A percentile compares a stretch with the other conserved stretches of the same genome.
phyloP scores from a whole-genome alignment of 2,888 invertebrate genomes.

The Amphipyra tragopoginis region DNA sequence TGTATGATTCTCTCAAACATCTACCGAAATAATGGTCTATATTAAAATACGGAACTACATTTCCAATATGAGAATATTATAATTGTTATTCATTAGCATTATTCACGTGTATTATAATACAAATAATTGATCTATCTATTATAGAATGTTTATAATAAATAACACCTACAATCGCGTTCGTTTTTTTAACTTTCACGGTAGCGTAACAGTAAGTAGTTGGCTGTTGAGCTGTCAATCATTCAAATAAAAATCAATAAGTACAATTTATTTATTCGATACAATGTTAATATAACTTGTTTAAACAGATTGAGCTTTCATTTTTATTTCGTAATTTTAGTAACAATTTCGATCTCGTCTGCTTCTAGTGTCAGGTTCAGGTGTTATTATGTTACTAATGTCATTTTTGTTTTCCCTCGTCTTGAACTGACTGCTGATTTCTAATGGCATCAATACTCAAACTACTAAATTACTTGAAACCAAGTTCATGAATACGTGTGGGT shows the following conservation, averaged over 20 bases:
- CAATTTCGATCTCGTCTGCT: neutral
- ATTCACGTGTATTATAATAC: no score
- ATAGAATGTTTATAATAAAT: neutral
- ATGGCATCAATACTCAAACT: no score
- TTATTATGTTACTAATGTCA: no score
- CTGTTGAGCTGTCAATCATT: conserved; percentile 24
- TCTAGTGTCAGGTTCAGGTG: no score
- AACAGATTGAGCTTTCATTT: neutral
- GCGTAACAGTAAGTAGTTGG: conserved; percentile 18
- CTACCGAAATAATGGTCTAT: no score
- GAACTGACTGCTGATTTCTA: no score
- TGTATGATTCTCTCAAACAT: no score
- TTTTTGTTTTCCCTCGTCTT: no score
- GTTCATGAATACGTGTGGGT: no score
- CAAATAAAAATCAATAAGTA: neutral
- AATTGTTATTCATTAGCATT: no score
- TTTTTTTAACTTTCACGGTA: conserved; percentile 8
- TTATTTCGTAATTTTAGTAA: neutral
- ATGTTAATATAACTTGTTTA: neutral
- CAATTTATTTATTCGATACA: neutral
- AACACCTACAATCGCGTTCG: neutral
- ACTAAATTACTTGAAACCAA: no score
- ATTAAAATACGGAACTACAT: no score
- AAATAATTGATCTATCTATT: neutral
- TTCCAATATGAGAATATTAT: neutral